Conservation (phyloP, 2,113 vertebrate genomes). For the Pelobates fuscus region DNA sequence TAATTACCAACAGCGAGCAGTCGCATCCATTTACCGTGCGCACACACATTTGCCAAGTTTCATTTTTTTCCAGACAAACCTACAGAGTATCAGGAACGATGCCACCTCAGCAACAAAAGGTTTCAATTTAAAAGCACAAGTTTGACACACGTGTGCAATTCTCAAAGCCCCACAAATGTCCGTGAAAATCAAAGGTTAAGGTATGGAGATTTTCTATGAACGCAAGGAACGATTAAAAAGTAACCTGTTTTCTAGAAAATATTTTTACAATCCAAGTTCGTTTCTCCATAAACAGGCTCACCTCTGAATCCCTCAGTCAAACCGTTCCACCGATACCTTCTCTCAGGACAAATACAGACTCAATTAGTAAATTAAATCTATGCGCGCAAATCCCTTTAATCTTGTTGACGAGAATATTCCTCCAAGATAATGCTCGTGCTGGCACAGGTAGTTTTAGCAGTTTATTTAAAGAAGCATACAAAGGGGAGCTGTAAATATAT, state of each 20-base stretch:
- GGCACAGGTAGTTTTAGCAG: background rate
- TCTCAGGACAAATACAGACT: background rate
- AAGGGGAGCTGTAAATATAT: background rate
- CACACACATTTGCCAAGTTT: too few species aligned
- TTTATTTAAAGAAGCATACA: conserved; percentile 6
- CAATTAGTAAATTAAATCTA: conserved; percentile 28
- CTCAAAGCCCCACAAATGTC: too few species aligned
- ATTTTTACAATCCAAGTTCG: too few species aligned
- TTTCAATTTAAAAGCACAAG: too few species aligned
- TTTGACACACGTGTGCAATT: too few species aligned
- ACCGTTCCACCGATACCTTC: background rate
- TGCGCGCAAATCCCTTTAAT: conserved; percentile 74
- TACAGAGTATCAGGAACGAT: too few species aligned
- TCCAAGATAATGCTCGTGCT: conserved; percentile 66
- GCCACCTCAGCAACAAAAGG: too few species aligned
- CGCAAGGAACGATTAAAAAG: too few species aligned
- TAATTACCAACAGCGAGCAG: background rate
- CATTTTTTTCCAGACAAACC: too few species aligned
- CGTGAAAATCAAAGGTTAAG: too few species aligned
- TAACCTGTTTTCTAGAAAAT: background rate
- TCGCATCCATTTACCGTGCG: too few species aligned
- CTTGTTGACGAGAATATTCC: conserved; percentile 68
- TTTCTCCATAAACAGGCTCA: background rate
- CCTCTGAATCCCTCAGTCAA: background rate
- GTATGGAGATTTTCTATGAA: too few species aligned